Base-by-base conservation (phyloP, 1,140 invertebrate species). In the Hylaeus volcanicus region DNA sequence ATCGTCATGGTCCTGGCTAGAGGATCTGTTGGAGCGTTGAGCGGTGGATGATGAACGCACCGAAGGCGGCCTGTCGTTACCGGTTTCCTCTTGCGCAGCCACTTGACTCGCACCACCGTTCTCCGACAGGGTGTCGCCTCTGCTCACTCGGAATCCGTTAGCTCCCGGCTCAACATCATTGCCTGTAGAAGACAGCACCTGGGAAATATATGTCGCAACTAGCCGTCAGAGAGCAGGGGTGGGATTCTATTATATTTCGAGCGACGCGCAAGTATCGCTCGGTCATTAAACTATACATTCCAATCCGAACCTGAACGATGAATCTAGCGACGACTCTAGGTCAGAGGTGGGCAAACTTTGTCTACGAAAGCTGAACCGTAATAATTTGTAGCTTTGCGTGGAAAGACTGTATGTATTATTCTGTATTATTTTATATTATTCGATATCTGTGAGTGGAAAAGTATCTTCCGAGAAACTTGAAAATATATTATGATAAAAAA, bases 161-260 rank as follows among this genome's bases (percentile, higher is more conserved):
- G 92, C 91, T 93, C 93, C 93, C 93, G 93, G 89, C 92, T 93
- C 93, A 93, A 93, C 93, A 94, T 93, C 93, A 94, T 93, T 93
- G 93, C 93, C 94, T 94, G 94, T 94, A 93, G 94, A 94, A 93
- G 94, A 94, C 93, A 94, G 93, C 94, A 94, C 94, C 94, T 94
- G 94, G 94, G 92, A 93, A 93, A 93, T 93, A 93, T 93, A 93
- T 93, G 92, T 93, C 93, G 92, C 90, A 93, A 92, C 93, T 93
- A 93, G 92, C 93, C 90, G 92, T 93, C 93, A 93, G 91, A 93
- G 91, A 93, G 91, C 92, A 92, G 92, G 93, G 93, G 90, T 92
- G 92, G 92, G 93, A 88, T 92, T 89, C 91, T 92, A 92, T 92
- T 84, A 88, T 92, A 92, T 87, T 82, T 89, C 76, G 89, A 92